phyloP scores from a whole-genome alignment of 2,797 vertebrate genomes.

The Vultur gryphus region DNA sequence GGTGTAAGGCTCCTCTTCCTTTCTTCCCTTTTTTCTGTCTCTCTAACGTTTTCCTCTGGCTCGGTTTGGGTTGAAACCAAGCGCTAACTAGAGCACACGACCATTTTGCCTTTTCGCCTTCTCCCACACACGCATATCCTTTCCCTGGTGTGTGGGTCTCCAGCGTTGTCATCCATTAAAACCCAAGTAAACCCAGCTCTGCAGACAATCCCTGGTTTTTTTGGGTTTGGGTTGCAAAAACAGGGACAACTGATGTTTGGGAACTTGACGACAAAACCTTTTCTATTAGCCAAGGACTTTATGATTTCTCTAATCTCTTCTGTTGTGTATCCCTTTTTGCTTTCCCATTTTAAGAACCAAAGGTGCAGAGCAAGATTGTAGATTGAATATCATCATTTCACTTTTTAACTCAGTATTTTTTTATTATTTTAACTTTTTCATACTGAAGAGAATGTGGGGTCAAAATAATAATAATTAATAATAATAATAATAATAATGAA shows the following conservation, averaged over 20 bases:
- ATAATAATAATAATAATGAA: background rate
- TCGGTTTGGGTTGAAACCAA: background rate
- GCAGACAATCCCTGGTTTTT: background rate
- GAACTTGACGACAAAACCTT: background rate
- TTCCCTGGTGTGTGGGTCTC: background rate
- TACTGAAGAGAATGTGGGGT: slow-evolving; percentile 72
- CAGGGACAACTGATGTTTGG: background rate
- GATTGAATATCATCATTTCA: slow-evolving; percentile 57
- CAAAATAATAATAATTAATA: slow-evolving; percentile 57
- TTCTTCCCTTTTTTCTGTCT: background rate
- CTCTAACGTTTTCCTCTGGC: background rate
- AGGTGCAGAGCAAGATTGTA: slow-evolving; percentile 73
- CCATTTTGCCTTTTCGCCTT: background rate
- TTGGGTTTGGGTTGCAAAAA: background rate
- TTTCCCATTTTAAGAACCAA: slow-evolving; percentile 73
- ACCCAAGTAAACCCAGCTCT: background rate
- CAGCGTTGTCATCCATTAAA: background rate
- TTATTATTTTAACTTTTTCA: slow-evolving; percentile 84
- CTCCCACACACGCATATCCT: background rate
- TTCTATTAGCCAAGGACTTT: slow-evolving; percentile 18
- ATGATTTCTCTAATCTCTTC: background rate
- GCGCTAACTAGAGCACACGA: background rate
- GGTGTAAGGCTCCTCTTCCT: slow-evolving; percentile 2
- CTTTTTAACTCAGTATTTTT: slow-evolving; percentile 71
- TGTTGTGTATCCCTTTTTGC: slow-evolving; percentile 22